These are phyloP conservation scores for Falco rusticolus DNA, from an alignment of 2,797 vertebrate genomes.

Conservation along the genomic window DNA sequence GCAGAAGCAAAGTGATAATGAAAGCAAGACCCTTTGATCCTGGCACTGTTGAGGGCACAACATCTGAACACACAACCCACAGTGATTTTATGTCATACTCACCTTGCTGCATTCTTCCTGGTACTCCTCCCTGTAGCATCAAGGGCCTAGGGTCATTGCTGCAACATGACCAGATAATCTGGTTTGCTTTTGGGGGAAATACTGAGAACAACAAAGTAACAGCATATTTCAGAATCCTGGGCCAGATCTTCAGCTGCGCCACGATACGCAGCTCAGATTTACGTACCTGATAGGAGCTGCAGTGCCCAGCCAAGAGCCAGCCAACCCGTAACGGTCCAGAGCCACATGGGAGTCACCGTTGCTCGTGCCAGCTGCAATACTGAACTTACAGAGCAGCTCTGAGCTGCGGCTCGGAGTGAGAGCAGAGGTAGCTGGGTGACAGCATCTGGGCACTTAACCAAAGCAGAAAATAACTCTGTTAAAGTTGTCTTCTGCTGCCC, in stretches of 20 bases:
- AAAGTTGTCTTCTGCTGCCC: accelerated
- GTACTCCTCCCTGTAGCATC: not conserved
- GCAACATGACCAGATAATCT: not conserved
- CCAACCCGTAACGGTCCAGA: not conserved
- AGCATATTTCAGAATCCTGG: not conserved
- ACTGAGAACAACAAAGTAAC: not conserved
- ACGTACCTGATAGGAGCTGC: accelerated
- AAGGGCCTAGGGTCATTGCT: not conserved
- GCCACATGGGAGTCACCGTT: not conserved
- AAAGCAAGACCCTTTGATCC: not conserved
- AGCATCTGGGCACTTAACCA: not conserved
- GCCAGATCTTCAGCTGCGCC: not conserved
- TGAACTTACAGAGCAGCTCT: not conserved
- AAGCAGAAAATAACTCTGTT: not conserved
- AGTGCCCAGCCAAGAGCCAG: not conserved
- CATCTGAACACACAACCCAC: accelerated
- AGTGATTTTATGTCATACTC: accelerated
- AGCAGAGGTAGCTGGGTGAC: not conserved
- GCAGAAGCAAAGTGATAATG: not conserved
- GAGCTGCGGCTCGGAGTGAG: not conserved
- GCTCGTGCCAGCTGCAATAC: accelerated
- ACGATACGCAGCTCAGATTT: not conserved
- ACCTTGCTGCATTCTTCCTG: not conserved
- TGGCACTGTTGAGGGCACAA: not conserved
- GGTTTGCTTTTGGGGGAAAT: not conserved